phyloP scores from a whole-genome alignment of 37 sponge, comb jelly and placozoan species.

The Hormiphora californensis region DNA sequence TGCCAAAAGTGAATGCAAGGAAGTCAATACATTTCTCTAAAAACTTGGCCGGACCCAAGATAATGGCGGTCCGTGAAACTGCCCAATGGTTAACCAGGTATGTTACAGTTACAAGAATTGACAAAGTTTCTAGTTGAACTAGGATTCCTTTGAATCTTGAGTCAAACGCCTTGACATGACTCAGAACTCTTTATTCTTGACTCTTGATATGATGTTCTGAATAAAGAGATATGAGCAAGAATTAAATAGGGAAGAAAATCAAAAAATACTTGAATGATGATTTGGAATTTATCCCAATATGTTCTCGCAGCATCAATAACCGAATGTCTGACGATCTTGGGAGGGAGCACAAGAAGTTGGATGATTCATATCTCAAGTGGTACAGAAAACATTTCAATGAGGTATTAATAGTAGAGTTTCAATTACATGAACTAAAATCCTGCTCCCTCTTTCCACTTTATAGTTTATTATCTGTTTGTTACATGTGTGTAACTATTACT shows the following conservation, averaged over 20 bases:
- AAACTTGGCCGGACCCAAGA: slow-evolving; percentile 37
- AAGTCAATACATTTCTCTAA: slow-evolving; percentile 6
- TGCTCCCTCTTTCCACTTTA: background rate
- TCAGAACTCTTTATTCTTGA: too few species aligned
- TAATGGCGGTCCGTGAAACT: slow-evolving; percentile 47
- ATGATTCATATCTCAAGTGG: slow-evolving; percentile 51
- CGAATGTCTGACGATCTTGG: slow-evolving; percentile 44
- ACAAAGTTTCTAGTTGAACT: background rate
- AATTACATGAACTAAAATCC: background rate
- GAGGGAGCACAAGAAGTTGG: background rate
- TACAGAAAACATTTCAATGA: slow-evolving; percentile 52
- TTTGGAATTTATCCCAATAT: too few species aligned
- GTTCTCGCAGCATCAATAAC: slow-evolving; percentile 25
- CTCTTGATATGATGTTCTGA: too few species aligned
- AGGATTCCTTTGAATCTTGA: background rate
- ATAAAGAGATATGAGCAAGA: too few species aligned
- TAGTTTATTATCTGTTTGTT: background rate
- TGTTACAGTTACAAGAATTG: background rate
- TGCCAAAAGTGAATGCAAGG: slow-evolving; percentile 43
- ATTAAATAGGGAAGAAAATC: too few species aligned
- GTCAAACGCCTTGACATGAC: background rate
- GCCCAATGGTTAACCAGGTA: slow-evolving; percentile 51
- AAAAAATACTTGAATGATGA: too few species aligned
- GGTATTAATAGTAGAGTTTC: background rate
- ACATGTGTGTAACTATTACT: background rate